A percentile compares a stretch with the other conserved stretches of the same genome.
Conservation (phyloP, 1,140 invertebrate species). For the Melitaea cinxia region DNA sequence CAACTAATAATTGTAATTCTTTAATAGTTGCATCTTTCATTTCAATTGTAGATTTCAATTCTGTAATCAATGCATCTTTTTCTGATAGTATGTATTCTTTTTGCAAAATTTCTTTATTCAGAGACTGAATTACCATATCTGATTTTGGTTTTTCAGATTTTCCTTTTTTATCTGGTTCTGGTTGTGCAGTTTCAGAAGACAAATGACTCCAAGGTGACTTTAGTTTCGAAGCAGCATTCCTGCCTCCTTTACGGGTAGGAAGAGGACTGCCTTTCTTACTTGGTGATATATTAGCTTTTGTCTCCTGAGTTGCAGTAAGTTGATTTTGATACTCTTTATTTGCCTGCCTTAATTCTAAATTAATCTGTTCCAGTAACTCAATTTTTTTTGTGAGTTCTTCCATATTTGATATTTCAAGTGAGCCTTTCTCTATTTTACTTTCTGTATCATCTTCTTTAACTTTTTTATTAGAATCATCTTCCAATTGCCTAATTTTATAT, state of each 20-base stretch:
- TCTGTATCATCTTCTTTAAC: conserved; percentile 47
- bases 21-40: conserved; percentile 52
- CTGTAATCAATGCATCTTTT: conserved; percentile 61
- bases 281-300: conserved; percentile 49
- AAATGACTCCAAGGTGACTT: conserved; percentile 76
- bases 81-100: conserved; percentile 74
- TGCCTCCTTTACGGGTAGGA: conserved; percentile 62
- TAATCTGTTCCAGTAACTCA: conserved; percentile 80
- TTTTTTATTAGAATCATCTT: conserved; percentile 26
- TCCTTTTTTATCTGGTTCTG: conserved; percentile 64
- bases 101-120: conserved; percentile 78
- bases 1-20: conserved; percentile 42
- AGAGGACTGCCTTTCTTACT: conserved; percentile 65
- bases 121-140: conserved; percentile 67
- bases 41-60: conserved; percentile 47
- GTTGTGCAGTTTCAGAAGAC: conserved; percentile 58
- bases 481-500: conserved; percentile 59
- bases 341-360: conserved; percentile 79
- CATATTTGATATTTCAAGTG: conserved; percentile 77
- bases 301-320: conserved; percentile 58
- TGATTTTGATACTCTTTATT: conserved; percentile 83
- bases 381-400: conserved; percentile 75
- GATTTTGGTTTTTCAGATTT: conserved; percentile 63
- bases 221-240: conserved; percentile 57
- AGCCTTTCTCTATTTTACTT: conserved; percentile 74